Evolutionary conservation across 2,888 invertebrate species (phyloP), one percentile per base, ranked within the genome.

Genomic region (Labia minor): DNA sequence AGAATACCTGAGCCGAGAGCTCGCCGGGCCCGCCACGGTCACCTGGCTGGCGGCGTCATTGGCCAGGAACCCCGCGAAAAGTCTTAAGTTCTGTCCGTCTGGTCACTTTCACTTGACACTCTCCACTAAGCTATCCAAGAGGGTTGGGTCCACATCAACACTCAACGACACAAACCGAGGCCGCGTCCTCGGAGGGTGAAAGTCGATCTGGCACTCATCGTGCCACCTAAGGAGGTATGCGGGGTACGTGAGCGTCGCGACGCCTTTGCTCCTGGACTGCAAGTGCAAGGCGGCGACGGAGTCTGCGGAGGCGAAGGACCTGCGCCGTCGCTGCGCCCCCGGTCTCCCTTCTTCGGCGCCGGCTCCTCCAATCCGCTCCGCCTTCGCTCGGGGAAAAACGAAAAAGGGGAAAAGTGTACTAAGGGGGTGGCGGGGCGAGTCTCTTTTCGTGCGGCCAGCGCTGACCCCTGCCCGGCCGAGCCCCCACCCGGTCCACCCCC

Each of bases 281-380:
- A 49, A 61, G 66, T 26, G 19, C 21, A 61, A 33, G 64, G 64
- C 21, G 64, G 64, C 26, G 33, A n/a, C 26, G 64, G n/a, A 62
- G 64, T 18, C 19, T 37, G 64, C 64, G 64, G 65, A 67, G 65
- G 68, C 66, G 63, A 68, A 68, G 68, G 68, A 68, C 68, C 68
- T 68, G 66, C 69, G 67, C 66, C 64, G 66, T 63, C 37, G 66
- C 67, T 20, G 61, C 26, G 66, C 69, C 65, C 64, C 66, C 63
- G 61, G 63, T 65, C 33, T 63, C 64, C 65, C 63, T 33, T 33
- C 21, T 66, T 65, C 67, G 63, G 66, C 67, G 66, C 67, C 67
- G 66, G 62, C 68, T 69, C 70, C 70, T 70, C 70, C 70, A 70
- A 70, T 70, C 70, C 67, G 67, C 68, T 65, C 64, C 64, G 67